These are phyloP conservation scores for Actias luna DNA, from an alignment of 2,888 invertebrate species.

Conservation along the genomic window DNA sequence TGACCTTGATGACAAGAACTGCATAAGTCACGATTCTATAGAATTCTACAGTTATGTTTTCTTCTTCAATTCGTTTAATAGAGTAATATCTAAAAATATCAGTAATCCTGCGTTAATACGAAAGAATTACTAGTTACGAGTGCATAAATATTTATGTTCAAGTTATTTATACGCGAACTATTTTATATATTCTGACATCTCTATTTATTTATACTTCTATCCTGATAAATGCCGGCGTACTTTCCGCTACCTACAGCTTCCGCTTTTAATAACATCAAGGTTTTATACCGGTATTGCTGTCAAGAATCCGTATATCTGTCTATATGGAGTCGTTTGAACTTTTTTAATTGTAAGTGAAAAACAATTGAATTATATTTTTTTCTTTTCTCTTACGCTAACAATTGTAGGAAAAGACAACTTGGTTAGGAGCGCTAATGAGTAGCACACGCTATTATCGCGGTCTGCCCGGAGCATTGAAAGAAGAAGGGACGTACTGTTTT, in stretches of 20 bases:
- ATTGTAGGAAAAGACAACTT: too few relatives aligned
- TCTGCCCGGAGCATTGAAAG: too few relatives aligned
- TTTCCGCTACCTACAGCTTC: not conserved
- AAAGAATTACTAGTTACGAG: not conserved
- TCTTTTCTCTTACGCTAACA: too few relatives aligned
- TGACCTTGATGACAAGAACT: not conserved
- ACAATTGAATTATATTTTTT: not conserved
- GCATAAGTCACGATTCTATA: not conserved
- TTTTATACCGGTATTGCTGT: not conserved
- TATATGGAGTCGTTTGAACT: not conserved
- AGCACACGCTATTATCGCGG: too few relatives aligned
- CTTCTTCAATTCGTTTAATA: not conserved
- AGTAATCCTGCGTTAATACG: not conserved
- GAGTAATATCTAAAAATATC: not conserved
- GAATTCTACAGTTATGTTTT: not conserved
- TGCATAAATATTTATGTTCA: not conserved
- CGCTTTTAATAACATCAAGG: not conserved
- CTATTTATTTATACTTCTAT: not conserved
- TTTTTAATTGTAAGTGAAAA: not conserved
- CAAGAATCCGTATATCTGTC: not conserved
- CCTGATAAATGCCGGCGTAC: not conserved
- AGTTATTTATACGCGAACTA: slow-evolving; percentile 20
- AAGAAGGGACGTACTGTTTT: too few relatives aligned
- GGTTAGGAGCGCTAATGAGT: too few relatives aligned
- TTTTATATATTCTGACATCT: not conserved